phyloP scores from a whole-genome alignment of 1,140 invertebrate species.

The Tetramorium simillimum region DNA sequence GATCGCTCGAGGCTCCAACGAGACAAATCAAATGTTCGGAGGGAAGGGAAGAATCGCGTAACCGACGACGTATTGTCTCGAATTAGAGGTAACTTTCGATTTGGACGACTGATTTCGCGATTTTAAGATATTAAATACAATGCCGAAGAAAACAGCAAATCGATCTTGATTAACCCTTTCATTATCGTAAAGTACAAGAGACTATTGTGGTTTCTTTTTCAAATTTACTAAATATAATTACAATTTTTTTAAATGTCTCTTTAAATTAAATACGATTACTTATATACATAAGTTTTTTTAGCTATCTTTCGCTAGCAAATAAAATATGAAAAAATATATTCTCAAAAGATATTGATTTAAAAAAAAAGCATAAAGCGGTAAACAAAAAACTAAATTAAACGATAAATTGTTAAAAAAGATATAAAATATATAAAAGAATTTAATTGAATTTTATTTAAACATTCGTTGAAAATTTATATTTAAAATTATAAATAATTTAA shows the following conservation, averaged over 20 bases:
- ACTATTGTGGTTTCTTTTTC: background rate
- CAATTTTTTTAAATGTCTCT: background rate
- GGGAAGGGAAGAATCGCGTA: background rate
- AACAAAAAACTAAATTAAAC: background rate
- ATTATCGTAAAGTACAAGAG: background rate
- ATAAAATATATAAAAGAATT: background rate
- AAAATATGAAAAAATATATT: background rate
- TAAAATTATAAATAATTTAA: background rate
- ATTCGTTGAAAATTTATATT: background rate
- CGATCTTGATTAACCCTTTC: background rate
- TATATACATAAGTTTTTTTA: background rate
- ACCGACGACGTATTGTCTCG: slow-evolving; percentile 10
- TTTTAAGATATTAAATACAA: background rate
- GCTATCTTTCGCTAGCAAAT: background rate
- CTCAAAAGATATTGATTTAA: background rate
- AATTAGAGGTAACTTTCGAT: background rate
- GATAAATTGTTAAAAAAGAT: background rate
- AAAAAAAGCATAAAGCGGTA: background rate
- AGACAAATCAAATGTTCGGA: slow-evolving; percentile 67
- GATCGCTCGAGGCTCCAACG: slow-evolving; percentile 59
- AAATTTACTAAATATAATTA: background rate
- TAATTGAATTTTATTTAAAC: background rate
- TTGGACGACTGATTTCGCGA: background rate
- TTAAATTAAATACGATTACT: background rate
- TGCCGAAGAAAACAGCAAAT: background rate